Evolutionary conservation across 1,140 invertebrate genomes (phyloP).

Genomic region (Pogonomyrmex californicus): DNA sequence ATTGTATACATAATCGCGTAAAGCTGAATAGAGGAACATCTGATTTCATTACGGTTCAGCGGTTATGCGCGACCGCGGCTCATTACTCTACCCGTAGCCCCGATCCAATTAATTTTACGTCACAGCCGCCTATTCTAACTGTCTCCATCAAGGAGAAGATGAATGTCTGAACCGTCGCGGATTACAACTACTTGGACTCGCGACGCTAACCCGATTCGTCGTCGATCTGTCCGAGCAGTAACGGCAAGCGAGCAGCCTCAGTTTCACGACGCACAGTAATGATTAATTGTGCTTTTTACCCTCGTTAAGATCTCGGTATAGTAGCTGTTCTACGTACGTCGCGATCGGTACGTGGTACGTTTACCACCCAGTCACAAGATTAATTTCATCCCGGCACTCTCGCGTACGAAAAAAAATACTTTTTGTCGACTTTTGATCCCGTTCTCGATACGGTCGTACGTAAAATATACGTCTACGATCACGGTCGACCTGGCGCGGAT

Average conservation of each 20-base stretch:
- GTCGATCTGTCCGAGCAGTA: not conserved
- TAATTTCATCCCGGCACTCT: slow-evolving; percentile 23
- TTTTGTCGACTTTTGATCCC: not conserved
- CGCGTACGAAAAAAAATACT: not conserved
- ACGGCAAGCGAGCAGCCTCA: not conserved
- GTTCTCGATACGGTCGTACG: not conserved
- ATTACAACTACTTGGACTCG: slow-evolving; percentile 8
- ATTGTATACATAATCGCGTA: not conserved
- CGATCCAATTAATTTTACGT: slow-evolving; percentile 54
- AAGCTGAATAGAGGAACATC: slow-evolving; percentile 8
- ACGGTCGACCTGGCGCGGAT: not conserved
- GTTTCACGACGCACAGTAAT: not conserved
- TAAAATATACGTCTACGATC: not conserved
- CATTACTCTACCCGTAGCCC: slow-evolving; percentile 21
- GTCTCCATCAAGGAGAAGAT: not conserved
- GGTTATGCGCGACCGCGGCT: slow-evolving; percentile 38
- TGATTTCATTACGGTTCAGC: slow-evolving; percentile 55
- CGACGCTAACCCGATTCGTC: slow-evolving; percentile 41
- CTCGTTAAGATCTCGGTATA: not conserved
- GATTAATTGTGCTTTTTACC: slow-evolving; percentile 29
- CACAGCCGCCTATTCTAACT: slow-evolving; percentile 9
- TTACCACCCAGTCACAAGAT: not conserved
- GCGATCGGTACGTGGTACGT: not conserved
- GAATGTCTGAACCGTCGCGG: not conserved
- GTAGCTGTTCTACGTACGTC: not conserved